Evolutionary conservation across 1,140 invertebrate species (phyloP), one percentile per base, ranked within the genome.

Genomic region (Drosophila chauvacae): DNA sequence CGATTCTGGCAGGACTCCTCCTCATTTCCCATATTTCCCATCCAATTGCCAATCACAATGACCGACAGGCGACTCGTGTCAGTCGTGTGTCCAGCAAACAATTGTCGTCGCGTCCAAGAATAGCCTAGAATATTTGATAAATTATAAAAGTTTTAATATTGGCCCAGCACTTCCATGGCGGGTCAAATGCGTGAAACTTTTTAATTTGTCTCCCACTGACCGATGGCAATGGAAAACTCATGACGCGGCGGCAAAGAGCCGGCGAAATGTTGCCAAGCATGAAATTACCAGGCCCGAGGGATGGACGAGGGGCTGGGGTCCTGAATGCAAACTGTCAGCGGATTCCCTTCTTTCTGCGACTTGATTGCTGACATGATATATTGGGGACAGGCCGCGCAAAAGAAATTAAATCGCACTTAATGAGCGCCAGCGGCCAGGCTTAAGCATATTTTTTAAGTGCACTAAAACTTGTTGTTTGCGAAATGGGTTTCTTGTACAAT

Each of bases 131-230:
- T 86, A 81, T 87, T 87, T 87, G 83, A 87, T 87, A 87, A 87
- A 87, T 87, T 87, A 74, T 77, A 77, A 82, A 87, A 87, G 76
- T 87, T 87, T 87, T 82, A 87, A 87, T 82, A 87, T 81, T 87
- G 77, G 42, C 71, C 68, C 58, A 72, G 71, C 78, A 65, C 41
- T 68, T 70, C 45, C 65, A 57, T 44, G 47, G 59, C n/a, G 69
- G 55, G 57, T 50, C n/a, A 61, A 48, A 58, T 53, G 57, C 26
- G 58, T 55, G 57, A 83, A 86, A 86, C 82, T 86, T 86, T 86
- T 87, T 87, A 86, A 86, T 86, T 86, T 86, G 79, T 76, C 83
- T 65, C 64, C 45, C 56, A 61, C 62, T 82, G 74, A 78, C 63
- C 80, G 62, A 57, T 44, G 71, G 61, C 58, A 68, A 66, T 76